Conservation (phyloP, 2,113 vertebrate genomes). For the Chaenocephalus aceratus region DNA sequence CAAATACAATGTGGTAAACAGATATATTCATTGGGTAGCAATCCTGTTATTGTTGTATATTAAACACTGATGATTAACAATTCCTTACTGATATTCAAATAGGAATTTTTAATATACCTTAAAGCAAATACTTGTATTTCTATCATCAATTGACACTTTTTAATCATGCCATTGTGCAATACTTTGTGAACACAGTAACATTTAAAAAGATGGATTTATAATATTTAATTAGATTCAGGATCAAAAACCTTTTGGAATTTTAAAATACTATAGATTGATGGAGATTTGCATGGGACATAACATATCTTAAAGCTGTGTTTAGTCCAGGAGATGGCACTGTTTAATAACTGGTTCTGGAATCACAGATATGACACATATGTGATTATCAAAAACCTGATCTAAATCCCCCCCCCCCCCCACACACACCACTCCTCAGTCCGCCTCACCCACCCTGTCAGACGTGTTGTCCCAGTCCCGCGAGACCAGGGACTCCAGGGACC, state of each 20-base stretch:
- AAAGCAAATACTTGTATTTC: neutral
- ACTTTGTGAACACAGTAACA: neutral
- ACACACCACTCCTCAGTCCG: neutral
- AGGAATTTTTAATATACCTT: neutral
- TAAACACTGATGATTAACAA: no score
- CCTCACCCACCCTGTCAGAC: slow-evolving; percentile 78
- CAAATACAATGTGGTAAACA: no score
- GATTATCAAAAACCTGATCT: no score
- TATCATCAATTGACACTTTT: neutral
- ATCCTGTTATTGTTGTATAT: no score
- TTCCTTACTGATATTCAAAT: no score
- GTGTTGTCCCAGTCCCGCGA: slow-evolving; percentile 79
- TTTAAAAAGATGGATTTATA: neutral
- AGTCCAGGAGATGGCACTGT: slow-evolving; percentile 65
- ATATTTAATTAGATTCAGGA: neutral
- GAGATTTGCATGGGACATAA: neutral
- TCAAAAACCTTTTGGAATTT: neutral
- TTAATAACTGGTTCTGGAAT: slow-evolving; percentile 21
- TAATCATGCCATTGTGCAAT: neutral
- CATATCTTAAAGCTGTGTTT: neutral
- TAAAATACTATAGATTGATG: neutral
- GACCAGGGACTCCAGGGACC: slow-evolving; percentile 82
- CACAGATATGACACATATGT: neutral
- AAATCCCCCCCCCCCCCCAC: neutral
- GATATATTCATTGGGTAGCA: neutral